phyloP scores from a whole-genome alignment of 2,797 vertebrate species.

The Peromyscus melanophrys region DNA sequence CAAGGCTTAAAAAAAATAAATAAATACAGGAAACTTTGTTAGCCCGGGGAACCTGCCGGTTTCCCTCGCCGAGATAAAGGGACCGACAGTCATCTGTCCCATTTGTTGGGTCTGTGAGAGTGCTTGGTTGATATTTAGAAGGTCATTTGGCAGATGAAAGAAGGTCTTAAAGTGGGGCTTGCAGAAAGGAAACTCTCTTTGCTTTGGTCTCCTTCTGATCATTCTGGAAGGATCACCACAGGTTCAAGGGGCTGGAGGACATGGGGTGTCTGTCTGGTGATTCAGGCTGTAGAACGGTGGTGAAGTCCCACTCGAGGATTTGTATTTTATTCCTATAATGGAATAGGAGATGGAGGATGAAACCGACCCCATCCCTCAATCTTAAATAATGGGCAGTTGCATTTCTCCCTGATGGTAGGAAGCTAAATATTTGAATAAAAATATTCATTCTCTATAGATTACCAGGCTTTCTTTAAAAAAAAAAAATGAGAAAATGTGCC shows the following conservation, averaged over 20 bases:
- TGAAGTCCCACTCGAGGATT: background rate
- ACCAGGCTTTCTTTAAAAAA: background rate
- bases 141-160: background rate
- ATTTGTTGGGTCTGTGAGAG: background rate
- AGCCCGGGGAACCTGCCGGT: background rate
- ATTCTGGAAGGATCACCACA: accelerated
- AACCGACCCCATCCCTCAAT: background rate
- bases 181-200: background rate
- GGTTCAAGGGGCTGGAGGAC: too few relatives aligned
- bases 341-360: background rate
- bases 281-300: background rate
- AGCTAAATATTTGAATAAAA: slow-evolving; percentile 26
- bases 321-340: background rate
- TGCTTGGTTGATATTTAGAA: background rate
- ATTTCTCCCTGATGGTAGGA: background rate
- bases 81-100: background rate
- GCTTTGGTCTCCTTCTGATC: background rate
- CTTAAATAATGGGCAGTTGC: background rate
- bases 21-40: slow-evolving; percentile 55
- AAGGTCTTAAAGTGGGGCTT: too few relatives aligned
- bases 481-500: background rate
- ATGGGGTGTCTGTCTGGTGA: too few relatives aligned
- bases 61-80: background rate
- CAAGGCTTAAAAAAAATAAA: slow-evolving; percentile 53
- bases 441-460: slow-evolving; percentile 15